Percentiles rank a stretch among this genome's conserved stretches.
These are phyloP conservation scores for Nymphalis urticae DNA, from an alignment of 2,888 invertebrate genomes.

Conservation along the genomic window DNA sequence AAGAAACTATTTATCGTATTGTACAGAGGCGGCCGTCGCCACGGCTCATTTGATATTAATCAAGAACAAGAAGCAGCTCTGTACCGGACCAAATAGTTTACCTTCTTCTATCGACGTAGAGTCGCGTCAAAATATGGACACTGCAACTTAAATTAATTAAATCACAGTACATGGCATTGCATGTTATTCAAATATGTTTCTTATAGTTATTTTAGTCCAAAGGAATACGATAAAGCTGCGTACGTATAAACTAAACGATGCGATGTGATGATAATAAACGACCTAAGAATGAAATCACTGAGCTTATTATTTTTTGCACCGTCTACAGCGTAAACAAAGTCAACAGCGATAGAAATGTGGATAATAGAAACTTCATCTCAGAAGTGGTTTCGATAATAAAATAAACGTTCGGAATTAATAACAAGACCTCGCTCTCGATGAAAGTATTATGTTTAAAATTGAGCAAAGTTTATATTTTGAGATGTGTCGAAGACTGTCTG, in stretches of 20 bases:
- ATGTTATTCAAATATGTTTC: too few species aligned
- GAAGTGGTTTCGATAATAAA: background rate
- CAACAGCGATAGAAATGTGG: too few species aligned
- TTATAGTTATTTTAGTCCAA: too few species aligned
- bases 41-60: background rate
- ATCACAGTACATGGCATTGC: background rate
- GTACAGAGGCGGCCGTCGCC: background rate
- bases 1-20: background rate
- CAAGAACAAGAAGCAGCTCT: background rate
- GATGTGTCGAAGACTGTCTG: constrained; percentile 70
- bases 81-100: background rate
- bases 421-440: background rate
- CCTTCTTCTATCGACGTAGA: background rate
- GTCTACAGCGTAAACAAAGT: too few species aligned
- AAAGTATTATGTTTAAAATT: background rate
- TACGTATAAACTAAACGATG: too few species aligned
- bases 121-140: background rate
- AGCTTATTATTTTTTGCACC: too few species aligned
- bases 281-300: too few species aligned
- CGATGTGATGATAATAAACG: too few species aligned
- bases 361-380: too few species aligned
- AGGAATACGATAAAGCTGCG: too few species aligned
- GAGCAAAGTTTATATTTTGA: constrained; percentile 47
- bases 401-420: constrained; percentile 7
- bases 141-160: background rate